A percentile compares a stretch with the other conserved stretches of the same genome.
Evolutionary conservation across 30 jellyfish, hydroid and myxozoan genomes (phyloP).

Genomic region (Turritopsis dohrnii): DNA sequence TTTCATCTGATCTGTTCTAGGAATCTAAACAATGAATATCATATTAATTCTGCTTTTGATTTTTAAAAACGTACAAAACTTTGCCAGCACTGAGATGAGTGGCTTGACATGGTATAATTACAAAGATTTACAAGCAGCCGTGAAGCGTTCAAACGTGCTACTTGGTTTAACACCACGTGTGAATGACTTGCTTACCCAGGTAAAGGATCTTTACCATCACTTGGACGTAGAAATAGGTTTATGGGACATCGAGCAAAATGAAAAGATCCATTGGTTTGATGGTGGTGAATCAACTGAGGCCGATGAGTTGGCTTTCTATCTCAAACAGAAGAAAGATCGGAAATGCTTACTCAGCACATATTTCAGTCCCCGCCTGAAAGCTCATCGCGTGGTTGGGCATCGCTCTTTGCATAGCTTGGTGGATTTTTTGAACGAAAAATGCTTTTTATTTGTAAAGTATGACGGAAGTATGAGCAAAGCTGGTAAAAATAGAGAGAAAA

Average conservation of each 20-base stretch:
- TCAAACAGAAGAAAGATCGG: neutral
- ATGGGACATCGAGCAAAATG: neutral
- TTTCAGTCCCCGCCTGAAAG: neutral
- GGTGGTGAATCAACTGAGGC: neutral
- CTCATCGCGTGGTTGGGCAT: neutral
- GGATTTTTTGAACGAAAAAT: slow-evolving; percentile 8
- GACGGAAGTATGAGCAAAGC: neutral
- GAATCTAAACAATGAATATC: neutral
- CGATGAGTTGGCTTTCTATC: neutral
- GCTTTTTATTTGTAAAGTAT: slow-evolving; percentile 6
- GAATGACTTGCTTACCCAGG: neutral
- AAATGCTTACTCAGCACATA: slow-evolving; percentile 1
- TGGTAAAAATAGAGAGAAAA: neutral
- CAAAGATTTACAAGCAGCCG: neutral
- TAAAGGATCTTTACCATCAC: neutral
- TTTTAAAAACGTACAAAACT: neutral
- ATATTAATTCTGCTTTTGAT: neutral
- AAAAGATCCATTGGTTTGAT: slow-evolving; percentile 3
- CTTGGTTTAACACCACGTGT: neutral
- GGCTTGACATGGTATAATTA: neutral
- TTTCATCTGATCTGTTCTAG: neutral
- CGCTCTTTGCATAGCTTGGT: neutral
- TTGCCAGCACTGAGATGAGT: neutral
- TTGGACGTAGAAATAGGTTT: neutral
- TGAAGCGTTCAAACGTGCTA: slow-evolving; percentile 1